phyloP scores from a whole-genome alignment of 2,888 invertebrate species.

The Eristalis arbustorum region DNA sequence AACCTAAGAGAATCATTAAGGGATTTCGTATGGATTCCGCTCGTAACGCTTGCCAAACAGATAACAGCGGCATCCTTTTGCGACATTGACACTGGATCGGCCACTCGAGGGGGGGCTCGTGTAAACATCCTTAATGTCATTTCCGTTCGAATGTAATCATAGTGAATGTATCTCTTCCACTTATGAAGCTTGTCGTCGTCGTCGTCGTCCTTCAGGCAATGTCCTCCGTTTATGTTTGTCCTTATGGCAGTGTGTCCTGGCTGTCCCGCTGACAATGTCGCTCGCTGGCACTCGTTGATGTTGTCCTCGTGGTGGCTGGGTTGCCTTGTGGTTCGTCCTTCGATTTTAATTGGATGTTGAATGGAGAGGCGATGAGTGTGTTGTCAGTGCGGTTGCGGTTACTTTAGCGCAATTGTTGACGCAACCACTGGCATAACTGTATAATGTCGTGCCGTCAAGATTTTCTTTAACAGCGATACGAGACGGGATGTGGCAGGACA shows the following conservation, averaged over 20 bases:
- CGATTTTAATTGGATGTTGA: constrained; percentile 58
- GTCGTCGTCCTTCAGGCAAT: constrained; percentile 47
- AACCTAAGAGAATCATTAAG: constrained; percentile 54
- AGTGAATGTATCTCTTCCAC: constrained; percentile 56
- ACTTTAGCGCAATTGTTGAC: constrained; percentile 26
- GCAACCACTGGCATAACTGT: background rate
- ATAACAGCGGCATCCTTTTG: constrained; percentile 48
- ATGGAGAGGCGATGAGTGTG: constrained; percentile 51
- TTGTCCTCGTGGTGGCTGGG: constrained; percentile 41
- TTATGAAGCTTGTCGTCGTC: constrained; percentile 42
- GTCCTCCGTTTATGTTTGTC: constrained; percentile 38
- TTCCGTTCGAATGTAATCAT: constrained; percentile 60
- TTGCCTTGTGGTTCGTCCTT: constrained; percentile 52
- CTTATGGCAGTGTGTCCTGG: constrained; percentile 19
- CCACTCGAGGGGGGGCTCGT: background rate
- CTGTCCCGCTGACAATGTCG: constrained; percentile 29
- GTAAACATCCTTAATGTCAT: constrained; percentile 66
- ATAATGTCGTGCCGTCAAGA: constrained; percentile 13
- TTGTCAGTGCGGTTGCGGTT: constrained; percentile 61
- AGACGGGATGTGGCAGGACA: background rate
- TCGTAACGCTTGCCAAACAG: background rate
- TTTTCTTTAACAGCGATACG: constrained; percentile 13
- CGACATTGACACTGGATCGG: background rate
- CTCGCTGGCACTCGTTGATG: background rate
- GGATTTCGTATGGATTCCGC: constrained; percentile 41